Conservation (phyloP, 2,113 vertebrate genomes). For the Suricata suricatta region DNA sequence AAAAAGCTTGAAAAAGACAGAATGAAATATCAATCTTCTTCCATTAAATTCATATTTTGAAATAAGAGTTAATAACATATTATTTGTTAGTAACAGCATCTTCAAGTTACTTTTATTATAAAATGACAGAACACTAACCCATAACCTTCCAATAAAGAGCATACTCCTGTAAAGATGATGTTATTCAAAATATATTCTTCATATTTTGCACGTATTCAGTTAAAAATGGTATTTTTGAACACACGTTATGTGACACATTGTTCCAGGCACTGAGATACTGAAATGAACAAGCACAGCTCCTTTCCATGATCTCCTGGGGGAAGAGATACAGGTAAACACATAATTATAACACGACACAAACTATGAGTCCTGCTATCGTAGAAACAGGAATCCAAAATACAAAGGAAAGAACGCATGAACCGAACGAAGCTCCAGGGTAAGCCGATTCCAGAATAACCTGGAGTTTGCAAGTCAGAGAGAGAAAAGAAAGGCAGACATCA, state of each 20-base stretch:
- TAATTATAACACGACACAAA: background rate
- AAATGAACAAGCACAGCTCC: background rate
- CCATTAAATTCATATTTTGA: slow-evolving; percentile 2
- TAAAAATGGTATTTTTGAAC: background rate
- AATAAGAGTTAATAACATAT: slow-evolving; percentile 33
- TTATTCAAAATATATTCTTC: background rate
- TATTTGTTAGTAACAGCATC: background rate
- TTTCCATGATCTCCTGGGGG: background rate
- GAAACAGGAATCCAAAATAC: background rate
- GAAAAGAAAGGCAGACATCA: background rate
- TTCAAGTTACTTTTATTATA: slow-evolving; percentile 28
- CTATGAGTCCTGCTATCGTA: background rate
- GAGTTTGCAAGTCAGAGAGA: background rate
- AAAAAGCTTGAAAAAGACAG: slow-evolving; percentile 33
- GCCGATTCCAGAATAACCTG: background rate
- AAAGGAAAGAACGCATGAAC: background rate
- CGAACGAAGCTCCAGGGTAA: background rate
- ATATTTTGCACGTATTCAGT: background rate
- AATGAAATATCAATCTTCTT: slow-evolving; percentile 2
- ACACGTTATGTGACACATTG: background rate
- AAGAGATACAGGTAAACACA: background rate
- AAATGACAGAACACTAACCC: background rate
- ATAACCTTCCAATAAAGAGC: background rate
- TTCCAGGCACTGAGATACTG: background rate
- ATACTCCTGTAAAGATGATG: background rate